Conservation (phyloP, 2,113 vertebrate species). For the Ciconia stormi region DNA sequence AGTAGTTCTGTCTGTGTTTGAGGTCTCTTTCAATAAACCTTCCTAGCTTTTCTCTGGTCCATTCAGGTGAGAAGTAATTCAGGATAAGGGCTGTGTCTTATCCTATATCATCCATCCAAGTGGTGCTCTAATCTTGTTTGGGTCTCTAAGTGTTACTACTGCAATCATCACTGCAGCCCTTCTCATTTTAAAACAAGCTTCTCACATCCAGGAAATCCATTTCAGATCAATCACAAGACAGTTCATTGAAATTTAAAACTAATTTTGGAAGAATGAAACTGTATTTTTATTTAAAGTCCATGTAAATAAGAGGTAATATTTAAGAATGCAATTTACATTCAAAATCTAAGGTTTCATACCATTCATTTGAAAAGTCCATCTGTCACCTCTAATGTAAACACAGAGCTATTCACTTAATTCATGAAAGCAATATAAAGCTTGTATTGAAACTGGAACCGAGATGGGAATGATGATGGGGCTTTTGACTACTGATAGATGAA, state of each 20-base stretch:
- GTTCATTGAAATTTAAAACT: neutral
- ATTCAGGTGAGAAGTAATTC: neutral
- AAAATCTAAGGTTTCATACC: neutral
- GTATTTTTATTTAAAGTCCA: neutral
- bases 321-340: neutral
- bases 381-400: neutral
- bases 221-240: neutral
- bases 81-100: neutral
- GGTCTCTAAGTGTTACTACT: neutral
- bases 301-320: neutral
- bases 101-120: neutral
- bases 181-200: neutral
- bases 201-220: neutral
- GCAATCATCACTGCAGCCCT: neutral
- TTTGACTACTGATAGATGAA: neutral
- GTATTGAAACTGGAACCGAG: neutral
- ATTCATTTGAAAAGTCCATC: neutral
- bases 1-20: neutral
- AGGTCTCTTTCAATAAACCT: neutral
- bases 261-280: neutral
- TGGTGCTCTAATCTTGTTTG: neutral
- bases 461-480: neutral
- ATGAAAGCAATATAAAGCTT: neutral
- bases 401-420: neutral
- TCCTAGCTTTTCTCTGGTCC: neutral